These are phyloP conservation scores for Hydrocynus forskahlii DNA, from an alignment of 2,797 vertebrate genomes.

Conservation along the genomic window DNA sequence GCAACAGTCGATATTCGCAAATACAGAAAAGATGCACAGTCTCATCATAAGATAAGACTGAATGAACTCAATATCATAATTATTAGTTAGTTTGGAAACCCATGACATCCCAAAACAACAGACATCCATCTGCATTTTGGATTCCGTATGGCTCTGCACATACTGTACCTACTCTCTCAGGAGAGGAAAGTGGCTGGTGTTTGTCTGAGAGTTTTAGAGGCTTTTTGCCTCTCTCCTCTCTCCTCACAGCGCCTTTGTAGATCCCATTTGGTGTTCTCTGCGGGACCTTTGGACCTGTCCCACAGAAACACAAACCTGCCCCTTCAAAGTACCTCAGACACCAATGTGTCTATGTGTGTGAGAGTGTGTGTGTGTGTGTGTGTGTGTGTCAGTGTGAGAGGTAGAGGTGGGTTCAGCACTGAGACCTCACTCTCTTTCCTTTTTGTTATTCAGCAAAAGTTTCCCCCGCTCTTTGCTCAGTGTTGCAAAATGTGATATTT, in stretches of 20 bases:
- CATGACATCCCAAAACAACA: background rate
- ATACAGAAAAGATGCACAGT: too few relatives aligned
- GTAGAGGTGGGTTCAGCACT: background rate
- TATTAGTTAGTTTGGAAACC: background rate
- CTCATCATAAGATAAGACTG: too few relatives aligned
- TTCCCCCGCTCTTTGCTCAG: conserved; percentile 44
- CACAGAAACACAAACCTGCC: conserved; percentile 46
- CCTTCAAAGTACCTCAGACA: conserved; percentile 48
- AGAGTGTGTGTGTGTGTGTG: conserved; percentile 2
- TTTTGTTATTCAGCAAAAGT: conserved; percentile 53
- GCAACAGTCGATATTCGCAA: too few relatives aligned
- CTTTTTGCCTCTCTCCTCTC: background rate
- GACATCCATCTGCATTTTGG: background rate
- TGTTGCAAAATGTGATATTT: conserved; percentile 53
- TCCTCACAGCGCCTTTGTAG: conserved; percentile 24
- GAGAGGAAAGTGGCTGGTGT: conserved; percentile 11
- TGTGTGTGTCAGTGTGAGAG: background rate
- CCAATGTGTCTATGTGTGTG: conserved; percentile 1
- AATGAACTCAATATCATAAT: too few relatives aligned
- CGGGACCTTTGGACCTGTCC: conserved; percentile 31
- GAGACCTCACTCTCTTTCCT: conserved; percentile 37
- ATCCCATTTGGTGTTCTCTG: conserved; percentile 44
- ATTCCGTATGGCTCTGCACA: background rate
- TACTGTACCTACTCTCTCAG: conserved; percentile 1
- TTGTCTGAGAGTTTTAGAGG: background rate